Conservation (phyloP, 2,797 vertebrate genomes). For the Spinus pinus region DNA sequence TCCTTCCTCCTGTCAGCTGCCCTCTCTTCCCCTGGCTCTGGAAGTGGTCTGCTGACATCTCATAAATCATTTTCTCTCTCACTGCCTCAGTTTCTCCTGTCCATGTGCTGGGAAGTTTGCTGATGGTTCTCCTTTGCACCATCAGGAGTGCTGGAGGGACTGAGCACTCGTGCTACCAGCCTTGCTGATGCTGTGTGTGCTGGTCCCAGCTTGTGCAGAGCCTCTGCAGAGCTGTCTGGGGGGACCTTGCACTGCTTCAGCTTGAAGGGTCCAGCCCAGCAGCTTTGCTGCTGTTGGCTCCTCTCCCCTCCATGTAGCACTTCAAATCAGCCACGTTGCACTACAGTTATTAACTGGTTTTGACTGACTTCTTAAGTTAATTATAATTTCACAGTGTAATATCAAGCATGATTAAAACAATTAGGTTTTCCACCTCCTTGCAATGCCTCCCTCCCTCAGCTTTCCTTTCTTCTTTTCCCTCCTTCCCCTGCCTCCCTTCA, state of each 20-base stretch:
- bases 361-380: slow-evolving; percentile 68
- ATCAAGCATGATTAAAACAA: slow-evolving; percentile 69
- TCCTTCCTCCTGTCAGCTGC: not conserved
- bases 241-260: not conserved
- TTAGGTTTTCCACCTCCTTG: slow-evolving; percentile 27
- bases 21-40: not conserved
- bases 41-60: not conserved
- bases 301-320: not conserved
- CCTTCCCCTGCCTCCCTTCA: not conserved
- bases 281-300: not conserved
- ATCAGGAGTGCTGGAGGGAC: not conserved
- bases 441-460: not conserved
- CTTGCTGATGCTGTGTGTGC: not conserved
- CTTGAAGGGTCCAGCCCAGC: not conserved
- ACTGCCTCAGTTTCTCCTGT: slow-evolving; percentile 3
- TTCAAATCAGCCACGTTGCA: slow-evolving; percentile 22
- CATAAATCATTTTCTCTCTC: not conserved
- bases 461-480: not conserved
- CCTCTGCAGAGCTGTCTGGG: not conserved
- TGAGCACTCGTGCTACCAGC: rapidly evolving
- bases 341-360: slow-evolving; percentile 57
- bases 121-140: not conserved
- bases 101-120: not conserved
- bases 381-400: slow-evolving; percentile 63
- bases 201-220: not conserved